Base-by-base conservation (phyloP, 1,140 invertebrate species). In the Augochlora pura region DNA sequence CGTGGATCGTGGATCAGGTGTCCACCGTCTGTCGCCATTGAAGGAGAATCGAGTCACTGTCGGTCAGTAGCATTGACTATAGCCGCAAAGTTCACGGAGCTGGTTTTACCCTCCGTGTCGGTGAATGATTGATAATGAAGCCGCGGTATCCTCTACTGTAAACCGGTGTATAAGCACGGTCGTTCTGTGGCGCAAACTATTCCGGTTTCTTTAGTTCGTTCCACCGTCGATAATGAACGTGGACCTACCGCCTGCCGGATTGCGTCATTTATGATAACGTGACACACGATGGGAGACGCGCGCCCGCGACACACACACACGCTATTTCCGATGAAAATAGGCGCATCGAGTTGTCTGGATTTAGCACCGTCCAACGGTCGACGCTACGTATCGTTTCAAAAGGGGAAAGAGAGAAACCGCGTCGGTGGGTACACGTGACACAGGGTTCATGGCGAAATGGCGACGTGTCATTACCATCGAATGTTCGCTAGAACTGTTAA, bases 71-170 rank as follows among this genome's bases (percentile, higher is more conserved):
- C 83, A 84, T 84, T 79, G 68, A 74, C 57, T 52, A 52, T 52
- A 16, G 59, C 59, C 59, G 62, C 23, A 60, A 78, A 67, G 67
- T 71, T 76, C 82, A 79, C 69, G 63, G 38, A 60, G 18, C n/a
- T 23, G 21, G 18, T 82, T 80, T 60, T 66, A 57, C 59, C 78
- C 77, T 66, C 18, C 66, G 52, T 16, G 8, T 2, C 57, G 3
- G 2, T 85, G 82, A 85, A 84, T 84, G 25, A 85, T 85, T 84
- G 59, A 85, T 54, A 39, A 71, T 3, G n/a, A 49, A 67, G 18
- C 65, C 59, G 64, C 39, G 64, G 21, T 39, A 79, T 75, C 66
- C 71, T 62, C n/a, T 49, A 63, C 62, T 77, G 38, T 46, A 74
- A 66, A 60, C 49, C n/a, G 23, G 54, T n/a, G n/a, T 84, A 84